Evolutionary conservation across 2,888 invertebrate genomes (phyloP).

Genomic region (Steromphala cineraria): DNA sequence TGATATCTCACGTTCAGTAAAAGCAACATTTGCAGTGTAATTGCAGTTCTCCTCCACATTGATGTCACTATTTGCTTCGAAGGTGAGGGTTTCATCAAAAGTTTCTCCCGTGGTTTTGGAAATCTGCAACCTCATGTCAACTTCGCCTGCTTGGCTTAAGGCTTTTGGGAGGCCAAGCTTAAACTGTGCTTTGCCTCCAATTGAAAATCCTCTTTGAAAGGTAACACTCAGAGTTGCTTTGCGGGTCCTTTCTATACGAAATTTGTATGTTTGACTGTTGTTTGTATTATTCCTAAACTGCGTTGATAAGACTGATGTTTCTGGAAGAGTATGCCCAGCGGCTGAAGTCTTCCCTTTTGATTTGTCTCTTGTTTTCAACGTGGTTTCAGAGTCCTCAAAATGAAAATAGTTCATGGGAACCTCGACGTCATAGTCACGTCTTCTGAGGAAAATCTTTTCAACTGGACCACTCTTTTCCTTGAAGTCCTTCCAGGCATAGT

Average conservation of each 20-base stretch:
- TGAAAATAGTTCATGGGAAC: constrained; percentile 44
- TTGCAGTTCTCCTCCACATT: constrained; percentile 28
- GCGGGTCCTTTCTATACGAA: constrained; percentile 39
- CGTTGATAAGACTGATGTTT: constrained; percentile 26
- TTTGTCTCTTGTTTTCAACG: not conserved
- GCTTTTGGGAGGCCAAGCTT: constrained; percentile 32
- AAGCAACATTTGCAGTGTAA: constrained; percentile 35
- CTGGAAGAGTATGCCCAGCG: not conserved
- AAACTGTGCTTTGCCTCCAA: constrained; percentile 34
- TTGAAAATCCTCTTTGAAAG: constrained; percentile 38
- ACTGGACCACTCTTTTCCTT: not conserved
- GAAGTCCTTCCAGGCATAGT: constrained; percentile 30
- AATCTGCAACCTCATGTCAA: constrained; percentile 31
- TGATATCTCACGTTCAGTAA: constrained; percentile 30
- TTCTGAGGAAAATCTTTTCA: constrained; percentile 28
- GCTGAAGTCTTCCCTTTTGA: not conserved
- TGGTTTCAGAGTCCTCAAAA: constrained; percentile 26
- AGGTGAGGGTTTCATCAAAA: constrained; percentile 37
- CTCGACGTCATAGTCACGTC: constrained; percentile 32
- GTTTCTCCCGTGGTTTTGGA: constrained; percentile 35
- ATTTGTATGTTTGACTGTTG: constrained; percentile 38
- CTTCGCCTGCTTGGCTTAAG: constrained; percentile 18
- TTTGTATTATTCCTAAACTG: constrained; percentile 39
- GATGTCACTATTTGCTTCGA: constrained; percentile 41
- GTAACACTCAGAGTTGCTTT: constrained; percentile 34